Base-by-base conservation (phyloP, 2,888 invertebrate genomes). In the Mesorhabditis belari region DNA sequence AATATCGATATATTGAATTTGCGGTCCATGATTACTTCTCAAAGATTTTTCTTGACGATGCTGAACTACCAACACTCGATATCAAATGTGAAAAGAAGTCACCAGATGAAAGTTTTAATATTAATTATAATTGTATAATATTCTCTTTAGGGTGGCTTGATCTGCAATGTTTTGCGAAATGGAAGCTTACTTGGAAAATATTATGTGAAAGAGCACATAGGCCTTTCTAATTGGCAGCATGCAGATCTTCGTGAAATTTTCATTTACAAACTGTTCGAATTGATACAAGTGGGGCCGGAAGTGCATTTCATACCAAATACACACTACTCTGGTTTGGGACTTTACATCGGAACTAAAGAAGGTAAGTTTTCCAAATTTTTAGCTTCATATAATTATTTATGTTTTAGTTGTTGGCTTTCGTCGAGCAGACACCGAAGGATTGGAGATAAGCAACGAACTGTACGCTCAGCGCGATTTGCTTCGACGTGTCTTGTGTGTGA, bases 281-380 rank as follows among this genome's bases (percentile, higher is more conserved):
- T 44, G 35, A 57, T 57, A 28, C 5, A 44, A 19, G 19, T 49
- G 21, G 49, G 57, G 44, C 57, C 57, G 29, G 44, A 50, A n/a
- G 57, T 57, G 24, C 49, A 57, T 49, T 57, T 57, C 26, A 57
- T 57, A 23, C 57, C 57, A 6, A 57, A 57, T 24, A 24, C 25
- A n/a, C 57, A 57, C n/a, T 57, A 57, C n/a, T 57, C 57, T 21
- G n/a, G 19, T 21, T 49, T 57, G 12, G 57, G 44, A 12, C 49
- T 57, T 4, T 57, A 57, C 29, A 57, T 57, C 49, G 57, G 44
- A 21, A 57, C 57, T 5, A 44, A 57, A 57, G 57, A 57, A n/a
- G 57, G 57, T 57, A 17, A 29, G 44, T 57, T 4, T 44, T 57
- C 44, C 12, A 35, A 12, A 12, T 35, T 35, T 35, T 35, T 35